phyloP scores from a whole-genome alignment of 2,888 invertebrate species.

The Galerucella calmariensis region DNA sequence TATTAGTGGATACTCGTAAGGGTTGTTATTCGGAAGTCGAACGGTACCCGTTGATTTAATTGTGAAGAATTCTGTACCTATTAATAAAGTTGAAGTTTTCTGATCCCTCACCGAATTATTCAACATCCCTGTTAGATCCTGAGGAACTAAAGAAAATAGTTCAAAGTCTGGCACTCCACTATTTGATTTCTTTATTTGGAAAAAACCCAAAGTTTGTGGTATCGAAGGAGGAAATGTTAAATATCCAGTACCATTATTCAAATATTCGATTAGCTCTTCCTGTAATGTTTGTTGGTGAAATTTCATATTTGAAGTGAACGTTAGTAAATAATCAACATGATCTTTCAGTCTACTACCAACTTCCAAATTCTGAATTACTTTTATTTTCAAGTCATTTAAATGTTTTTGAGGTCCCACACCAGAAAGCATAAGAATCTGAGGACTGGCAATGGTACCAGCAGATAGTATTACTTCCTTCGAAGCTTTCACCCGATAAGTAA shows the following conservation, averaged over 20 bases:
- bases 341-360: conserved; percentile 84
- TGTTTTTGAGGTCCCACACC: conserved; percentile 78
- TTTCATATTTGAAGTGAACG: conserved; percentile 75
- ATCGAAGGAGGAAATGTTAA: conserved; percentile 20
- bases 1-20: conserved; percentile 65
- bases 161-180: conserved; percentile 12
- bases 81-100: not conserved
- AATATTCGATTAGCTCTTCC: conserved; percentile 68
- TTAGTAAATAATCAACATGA: conserved; percentile 76
- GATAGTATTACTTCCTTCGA: conserved; percentile 80
- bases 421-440: conserved; percentile 84
- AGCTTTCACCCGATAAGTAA: conserved; percentile 64
- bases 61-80: conserved; percentile 40
- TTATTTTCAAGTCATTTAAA: conserved; percentile 69
- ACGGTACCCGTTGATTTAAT: conserved; percentile 70
- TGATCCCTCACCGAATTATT: not conserved
- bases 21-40: conserved; percentile 54
- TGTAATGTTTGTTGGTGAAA: conserved; percentile 37
- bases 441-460: conserved; percentile 83
- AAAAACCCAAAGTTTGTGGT: conserved; percentile 21
- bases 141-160: not conserved
- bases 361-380: conserved; percentile 73
- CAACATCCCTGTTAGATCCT: conserved; percentile 1
- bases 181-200: conserved; percentile 14
- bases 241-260: conserved; percentile 39